Evolutionary conservation across 2,888 invertebrate genomes (phyloP).

Genomic region (Priapulus caudatus): DNA sequence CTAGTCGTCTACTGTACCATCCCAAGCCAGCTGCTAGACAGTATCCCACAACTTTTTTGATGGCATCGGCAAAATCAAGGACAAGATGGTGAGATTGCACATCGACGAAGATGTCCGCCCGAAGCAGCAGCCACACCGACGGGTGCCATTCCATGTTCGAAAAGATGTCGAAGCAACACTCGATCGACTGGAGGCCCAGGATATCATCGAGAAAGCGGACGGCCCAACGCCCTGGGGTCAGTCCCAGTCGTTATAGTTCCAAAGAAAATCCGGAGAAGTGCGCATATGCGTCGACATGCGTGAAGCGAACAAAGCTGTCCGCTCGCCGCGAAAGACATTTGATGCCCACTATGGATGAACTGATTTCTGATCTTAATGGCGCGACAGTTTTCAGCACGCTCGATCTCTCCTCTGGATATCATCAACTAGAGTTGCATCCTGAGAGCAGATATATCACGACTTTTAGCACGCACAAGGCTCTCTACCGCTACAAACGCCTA

Average conservation of each 20-base stretch:
- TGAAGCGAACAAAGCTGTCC: constrained; percentile 19
- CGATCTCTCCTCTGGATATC: constrained; percentile 17
- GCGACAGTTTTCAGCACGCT: constrained; percentile 19
- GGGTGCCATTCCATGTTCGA: not conserved
- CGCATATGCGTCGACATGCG: constrained; percentile 23
- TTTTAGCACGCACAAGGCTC: constrained; percentile 19
- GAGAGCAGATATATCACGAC: constrained; percentile 19
- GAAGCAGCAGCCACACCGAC: not conserved
- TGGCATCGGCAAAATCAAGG: not conserved
- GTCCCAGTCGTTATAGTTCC: constrained; percentile 24
- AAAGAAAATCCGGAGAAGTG: constrained; percentile 18
- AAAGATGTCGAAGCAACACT: constrained; percentile 19
- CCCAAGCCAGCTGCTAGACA: no score
- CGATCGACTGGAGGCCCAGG: constrained; percentile 19
- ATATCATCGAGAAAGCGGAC: constrained; percentile 24
- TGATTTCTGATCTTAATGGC: constrained; percentile 20
- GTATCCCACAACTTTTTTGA: no score
- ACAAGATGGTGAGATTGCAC: not conserved
- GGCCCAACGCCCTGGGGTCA: constrained; percentile 27
- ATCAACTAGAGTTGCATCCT: constrained; percentile 17
- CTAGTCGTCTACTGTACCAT: no score
- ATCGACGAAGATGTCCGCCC: not conserved
- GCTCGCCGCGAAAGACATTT: constrained; percentile 20
- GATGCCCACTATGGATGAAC: constrained; percentile 22
- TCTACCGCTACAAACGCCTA: constrained; percentile 18